Conservation (phyloP, 2,113 vertebrate species). For the Oriolus oriolus region DNA sequence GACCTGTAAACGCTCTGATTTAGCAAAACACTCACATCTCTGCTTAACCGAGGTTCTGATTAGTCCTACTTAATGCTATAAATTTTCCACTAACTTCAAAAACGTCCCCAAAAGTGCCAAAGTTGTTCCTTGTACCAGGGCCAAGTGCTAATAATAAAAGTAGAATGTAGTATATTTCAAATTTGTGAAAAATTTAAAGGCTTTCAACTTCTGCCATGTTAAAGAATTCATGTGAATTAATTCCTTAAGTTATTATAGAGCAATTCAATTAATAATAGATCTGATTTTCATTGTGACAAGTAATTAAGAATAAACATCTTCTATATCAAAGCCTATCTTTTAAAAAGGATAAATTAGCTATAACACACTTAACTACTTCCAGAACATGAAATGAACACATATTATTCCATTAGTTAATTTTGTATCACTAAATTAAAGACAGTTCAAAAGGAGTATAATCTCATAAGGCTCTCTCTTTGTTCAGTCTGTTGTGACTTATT, state of each 20-base stretch:
- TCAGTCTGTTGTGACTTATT: neutral
- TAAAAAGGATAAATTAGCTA: conserved; percentile 33
- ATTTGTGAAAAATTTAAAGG: neutral
- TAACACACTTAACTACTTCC: conserved; percentile 18
- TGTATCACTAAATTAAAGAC: conserved; percentile 23
- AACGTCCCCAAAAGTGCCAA: neutral
- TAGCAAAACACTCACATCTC: neutral
- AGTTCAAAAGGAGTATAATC: conserved; percentile 24
- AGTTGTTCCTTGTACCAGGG: neutral
- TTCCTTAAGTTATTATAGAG: conserved; percentile 14
- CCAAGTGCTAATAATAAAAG: neutral
- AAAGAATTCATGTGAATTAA: conserved; percentile 6
- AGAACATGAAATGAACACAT: conserved; percentile 15
- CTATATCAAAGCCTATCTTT: conserved; percentile 34
- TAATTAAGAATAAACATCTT: conserved; percentile 39
- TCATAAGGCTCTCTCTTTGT: conserved; percentile 2
- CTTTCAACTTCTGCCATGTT: conserved; percentile 13
- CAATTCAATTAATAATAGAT: conserved; percentile 25
- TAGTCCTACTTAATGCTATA: neutral
- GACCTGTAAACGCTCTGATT: neutral
- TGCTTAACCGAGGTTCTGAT: neutral
- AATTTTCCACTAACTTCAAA: neutral
- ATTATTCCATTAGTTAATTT: conserved; percentile 36
- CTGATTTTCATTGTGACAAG: conserved; percentile 12
- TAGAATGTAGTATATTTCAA: neutral